Conservation (phyloP, 2,888 invertebrate genomes). For the Brachyptera risi region DNA sequence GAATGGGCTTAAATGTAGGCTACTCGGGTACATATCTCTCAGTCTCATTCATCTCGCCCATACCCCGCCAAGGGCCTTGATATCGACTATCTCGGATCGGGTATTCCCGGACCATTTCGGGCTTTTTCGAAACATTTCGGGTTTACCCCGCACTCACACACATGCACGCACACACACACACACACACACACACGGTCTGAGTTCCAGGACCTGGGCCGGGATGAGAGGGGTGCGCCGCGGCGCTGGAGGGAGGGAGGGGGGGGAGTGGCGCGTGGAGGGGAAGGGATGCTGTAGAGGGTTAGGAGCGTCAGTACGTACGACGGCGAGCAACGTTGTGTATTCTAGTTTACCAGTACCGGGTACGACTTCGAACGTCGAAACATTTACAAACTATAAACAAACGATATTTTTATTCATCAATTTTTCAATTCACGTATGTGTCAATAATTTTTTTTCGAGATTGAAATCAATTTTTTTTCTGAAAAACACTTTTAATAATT, state of each 20-base stretch:
- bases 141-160: neutral
- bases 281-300: constrained; percentile 15
- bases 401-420: neutral
- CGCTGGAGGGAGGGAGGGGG: constrained; percentile 1
- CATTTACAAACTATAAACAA: neutral
- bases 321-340: constrained; percentile 6
- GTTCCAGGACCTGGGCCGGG: constrained; percentile 13
- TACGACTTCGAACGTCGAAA: neutral
- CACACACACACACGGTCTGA: neutral
- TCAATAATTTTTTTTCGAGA: neutral
- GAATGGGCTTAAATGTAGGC: constrained; percentile 18
- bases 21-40: constrained; percentile 8
- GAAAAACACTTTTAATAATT: too few species aligned
- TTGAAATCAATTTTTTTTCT: too few species aligned
- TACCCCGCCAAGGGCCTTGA: constrained; percentile 15
- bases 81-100: constrained; percentile 15
- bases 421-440: neutral
- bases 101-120: neutral
- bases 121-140: constrained; percentile 4
- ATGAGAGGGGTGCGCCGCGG: constrained; percentile 10
- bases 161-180: neutral
- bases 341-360: constrained; percentile 3
- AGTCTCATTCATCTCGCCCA: constrained; percentile 5
- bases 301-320: constrained; percentile 13
- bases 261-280: constrained; percentile 1